These are phyloP conservation scores for Habrosyne pyritoides DNA, from an alignment of 2,888 invertebrate species.

Conservation along the genomic window DNA sequence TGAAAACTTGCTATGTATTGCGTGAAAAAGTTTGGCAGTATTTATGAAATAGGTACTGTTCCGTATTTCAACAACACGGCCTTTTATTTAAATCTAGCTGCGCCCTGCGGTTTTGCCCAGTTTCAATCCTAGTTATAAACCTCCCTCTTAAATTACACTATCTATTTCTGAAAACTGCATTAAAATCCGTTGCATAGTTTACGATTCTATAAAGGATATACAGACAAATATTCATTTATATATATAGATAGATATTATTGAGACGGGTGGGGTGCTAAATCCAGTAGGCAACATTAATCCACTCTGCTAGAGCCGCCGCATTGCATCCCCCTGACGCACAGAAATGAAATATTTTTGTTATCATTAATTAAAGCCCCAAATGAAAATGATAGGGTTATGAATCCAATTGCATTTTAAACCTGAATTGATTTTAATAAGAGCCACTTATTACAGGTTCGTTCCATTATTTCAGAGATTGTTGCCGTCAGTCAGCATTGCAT, in stretches of 20 bases:
- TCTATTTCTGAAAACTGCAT: too few relatives aligned
- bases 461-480: background rate
- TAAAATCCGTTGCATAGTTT: too few relatives aligned
- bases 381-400: constrained; percentile 2
- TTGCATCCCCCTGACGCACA: background rate
- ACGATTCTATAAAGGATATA: too few relatives aligned
- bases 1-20: background rate
- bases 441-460: background rate
- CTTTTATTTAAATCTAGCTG: too few relatives aligned
- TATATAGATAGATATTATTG: background rate
- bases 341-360: background rate
- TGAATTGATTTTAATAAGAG: constrained; percentile 3
- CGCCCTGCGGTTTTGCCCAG: too few relatives aligned
- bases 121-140: too few relatives aligned
- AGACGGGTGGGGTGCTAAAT: background rate
- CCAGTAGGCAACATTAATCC: constrained; percentile 1
- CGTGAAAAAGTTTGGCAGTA: background rate
- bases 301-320: background rate
- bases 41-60: background rate
- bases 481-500: background rate
- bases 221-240: too few relatives aligned
- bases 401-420: background rate
- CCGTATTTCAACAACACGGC: background rate
- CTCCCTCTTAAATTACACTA: too few relatives aligned
- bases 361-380: constrained; percentile 2